A percentile compares a stretch with the other conserved stretches of the same genome.
Conservation (phyloP, 2,113 vertebrate genomes). For the Nesoenas mayeri region DNA sequence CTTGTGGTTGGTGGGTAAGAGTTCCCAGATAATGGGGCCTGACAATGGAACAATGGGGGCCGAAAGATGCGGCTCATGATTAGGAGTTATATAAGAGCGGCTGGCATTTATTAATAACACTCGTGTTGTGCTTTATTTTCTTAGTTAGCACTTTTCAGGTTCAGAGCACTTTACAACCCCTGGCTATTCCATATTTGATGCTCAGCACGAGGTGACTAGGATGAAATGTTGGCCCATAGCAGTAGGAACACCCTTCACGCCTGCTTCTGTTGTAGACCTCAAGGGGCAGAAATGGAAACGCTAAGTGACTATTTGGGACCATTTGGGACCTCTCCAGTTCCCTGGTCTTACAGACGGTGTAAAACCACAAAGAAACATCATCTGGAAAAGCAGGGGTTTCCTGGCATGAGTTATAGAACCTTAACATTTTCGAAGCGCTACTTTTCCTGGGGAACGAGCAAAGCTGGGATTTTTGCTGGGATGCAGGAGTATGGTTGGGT, state of each 20-base stretch:
- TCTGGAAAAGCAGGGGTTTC: not conserved
- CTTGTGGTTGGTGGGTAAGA: conserved; percentile 64
- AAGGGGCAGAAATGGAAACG: not conserved
- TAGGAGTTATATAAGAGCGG: conserved; percentile 53
- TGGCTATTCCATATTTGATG: not conserved
- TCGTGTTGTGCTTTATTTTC: conserved; percentile 4
- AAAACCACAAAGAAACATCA: not conserved
- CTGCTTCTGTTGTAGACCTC: not conserved
- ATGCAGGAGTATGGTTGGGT: not conserved
- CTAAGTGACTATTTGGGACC: not conserved
- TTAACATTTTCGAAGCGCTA: not conserved
- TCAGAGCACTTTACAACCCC: conserved; percentile 40
- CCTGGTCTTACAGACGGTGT: fast-evolving
- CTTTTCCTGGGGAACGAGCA: not conserved
- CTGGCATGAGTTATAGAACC: not conserved
- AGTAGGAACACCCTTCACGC: not conserved
- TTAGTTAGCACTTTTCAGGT: conserved; percentile 68
- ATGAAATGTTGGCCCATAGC: not conserved
- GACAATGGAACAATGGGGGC: conserved; percentile 60
- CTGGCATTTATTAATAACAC: conserved; percentile 64
- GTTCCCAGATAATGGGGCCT: conserved; percentile 64
- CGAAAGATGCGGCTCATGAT: conserved; percentile 13
- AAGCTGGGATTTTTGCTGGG: not conserved
- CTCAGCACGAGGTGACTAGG: not conserved
- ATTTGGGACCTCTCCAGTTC: not conserved